Base-by-base conservation (phyloP, 2,113 vertebrate species). In the Tragelaphus imberbis region DNA sequence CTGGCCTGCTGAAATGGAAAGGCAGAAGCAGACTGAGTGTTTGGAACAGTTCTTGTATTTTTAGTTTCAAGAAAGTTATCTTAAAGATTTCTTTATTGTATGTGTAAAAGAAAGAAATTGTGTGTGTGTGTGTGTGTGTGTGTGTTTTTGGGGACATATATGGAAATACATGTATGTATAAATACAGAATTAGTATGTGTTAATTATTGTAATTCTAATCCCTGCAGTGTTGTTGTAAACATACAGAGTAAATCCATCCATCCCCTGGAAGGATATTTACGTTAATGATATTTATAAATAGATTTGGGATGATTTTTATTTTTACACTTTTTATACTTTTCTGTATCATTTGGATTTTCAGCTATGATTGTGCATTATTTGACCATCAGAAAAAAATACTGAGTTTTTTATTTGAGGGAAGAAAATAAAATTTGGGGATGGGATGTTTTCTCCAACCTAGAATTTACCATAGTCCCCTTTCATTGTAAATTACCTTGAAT, bases 251-350 rank as follows among this genome's bases (percentile, higher is more conserved):
- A 80, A 90, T 88, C 4, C 51, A 44, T 56, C 17, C 3, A 59
- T 82, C 21, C 27, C 23, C 36, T 89, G n/a, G 33, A 87, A 89
- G 15, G 44, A 77, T 94, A 68, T 65, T 88, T 94, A 33, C 23
- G 27, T 86, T 95, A 81, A 86, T 84, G 68, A 44, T 0, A 89
- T 84, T 96, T 97, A n/a, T 93, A 89, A 89, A 23, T 93, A 89
- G 56, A 85, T 95, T 91, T 75, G 59, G 40, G 28, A 80, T 95
- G 23, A 85, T 75, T 97, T 94, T 93, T 55, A 25, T 65, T 79
- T 96, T 95, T 93, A 55, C 36, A 51, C 28, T 94, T 71, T 93
- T 47, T 59, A 5, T 79, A 27, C 28, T 90, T 87, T n/a, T 91
- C 40, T 92, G 13, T 96, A 56, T 93, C 71, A 19, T 94, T 91